Base-by-base conservation (phyloP, 92 coral and sea anemone species). In the Pocillopora meandrina region DNA sequence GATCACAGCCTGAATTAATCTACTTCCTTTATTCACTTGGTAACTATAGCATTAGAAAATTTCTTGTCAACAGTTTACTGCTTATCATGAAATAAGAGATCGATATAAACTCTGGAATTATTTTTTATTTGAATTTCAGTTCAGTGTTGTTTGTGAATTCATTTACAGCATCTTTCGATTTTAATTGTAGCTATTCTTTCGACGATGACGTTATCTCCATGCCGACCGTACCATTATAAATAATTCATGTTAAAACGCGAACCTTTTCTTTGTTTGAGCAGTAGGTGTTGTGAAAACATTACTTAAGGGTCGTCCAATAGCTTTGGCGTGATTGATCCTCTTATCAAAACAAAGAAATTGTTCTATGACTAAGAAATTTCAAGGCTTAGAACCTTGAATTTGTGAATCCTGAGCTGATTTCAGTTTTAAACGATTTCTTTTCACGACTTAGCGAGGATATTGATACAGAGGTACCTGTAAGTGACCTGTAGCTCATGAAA, bases 201-300 rank as follows among this genome's bases (percentile, higher is more conserved):
- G 7, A 13, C 7, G 3, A 5, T 65, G 72, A 65, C 72, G 60
- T 78, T 72, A 78, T 65, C 14, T 1, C 82, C 82, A 78, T 78
- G 72, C 82, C 82, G 71, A 77, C 82, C 23, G 3, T 10, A 18
- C 9, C n/a, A 33, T 60, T 15, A 19, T 16, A 76, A 31, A 15
- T 62, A 12, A 68, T 42, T 47, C 72, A 16, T 42, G 21, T 42
- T 52, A 42, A 3, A 42, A 42, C 49, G n/a, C 56, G 12, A 78
- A 21, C 23, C 10, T 8, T 36, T 7, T 26, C 65, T 64, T 13
- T 78, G 67, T 61, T 31, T 60, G 23, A 18, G n/a, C 36, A 47
- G 9, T 6, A 71, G 75, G 10, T 42, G 20, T 76, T 76, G 0
- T 31, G 21, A 3, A 42, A 64, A 78, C 15, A 19, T 65, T 64